These are phyloP conservation scores for Nettapus auritus DNA, from an alignment of 2,113 vertebrate species.

Conservation along the genomic window DNA sequence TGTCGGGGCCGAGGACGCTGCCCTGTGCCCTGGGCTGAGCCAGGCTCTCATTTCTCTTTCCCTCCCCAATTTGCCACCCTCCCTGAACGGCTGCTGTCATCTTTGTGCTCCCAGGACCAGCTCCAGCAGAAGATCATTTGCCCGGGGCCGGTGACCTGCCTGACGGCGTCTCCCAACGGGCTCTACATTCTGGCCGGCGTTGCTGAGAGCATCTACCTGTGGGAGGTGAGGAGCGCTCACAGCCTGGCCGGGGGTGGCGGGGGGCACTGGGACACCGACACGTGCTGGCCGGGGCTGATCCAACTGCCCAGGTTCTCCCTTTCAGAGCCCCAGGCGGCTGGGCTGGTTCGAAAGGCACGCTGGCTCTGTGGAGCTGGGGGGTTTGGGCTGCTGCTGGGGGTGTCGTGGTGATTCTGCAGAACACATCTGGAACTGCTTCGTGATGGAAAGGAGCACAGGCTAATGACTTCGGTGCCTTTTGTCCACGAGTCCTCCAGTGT, in stretches of 20 bases:
- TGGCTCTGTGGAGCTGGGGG: too few species aligned
- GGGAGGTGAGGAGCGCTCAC: slow-evolving; percentile 85
- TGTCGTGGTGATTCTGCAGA: neutral
- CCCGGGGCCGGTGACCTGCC: slow-evolving; percentile 90
- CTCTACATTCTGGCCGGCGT: slow-evolving; percentile 90
- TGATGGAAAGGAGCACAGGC: too few species aligned
- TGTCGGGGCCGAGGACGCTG: neutral
- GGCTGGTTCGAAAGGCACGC: neutral
- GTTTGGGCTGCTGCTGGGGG: too few species aligned
- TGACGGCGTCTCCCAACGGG: slow-evolving; percentile 87
- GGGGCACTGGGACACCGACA: neutral
- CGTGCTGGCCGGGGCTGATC: too few species aligned
- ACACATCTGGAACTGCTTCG: neutral
- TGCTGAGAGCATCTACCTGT: slow-evolving; percentile 88
- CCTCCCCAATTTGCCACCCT: fast-evolving
- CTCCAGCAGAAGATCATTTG: slow-evolving; percentile 98
- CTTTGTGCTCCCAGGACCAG: slow-evolving; percentile 84
- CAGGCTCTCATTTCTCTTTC: neutral
- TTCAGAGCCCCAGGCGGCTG: neutral
- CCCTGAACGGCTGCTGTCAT: neutral
- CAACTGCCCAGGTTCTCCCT: too few species aligned
- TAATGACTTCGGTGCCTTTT: neutral
- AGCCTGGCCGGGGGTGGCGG: too few species aligned
- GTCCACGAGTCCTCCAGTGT: neutral
- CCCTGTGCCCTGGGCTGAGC: neutral